Base-by-base conservation (phyloP, 1,140 invertebrate genomes). In the Pinna nobilis region DNA sequence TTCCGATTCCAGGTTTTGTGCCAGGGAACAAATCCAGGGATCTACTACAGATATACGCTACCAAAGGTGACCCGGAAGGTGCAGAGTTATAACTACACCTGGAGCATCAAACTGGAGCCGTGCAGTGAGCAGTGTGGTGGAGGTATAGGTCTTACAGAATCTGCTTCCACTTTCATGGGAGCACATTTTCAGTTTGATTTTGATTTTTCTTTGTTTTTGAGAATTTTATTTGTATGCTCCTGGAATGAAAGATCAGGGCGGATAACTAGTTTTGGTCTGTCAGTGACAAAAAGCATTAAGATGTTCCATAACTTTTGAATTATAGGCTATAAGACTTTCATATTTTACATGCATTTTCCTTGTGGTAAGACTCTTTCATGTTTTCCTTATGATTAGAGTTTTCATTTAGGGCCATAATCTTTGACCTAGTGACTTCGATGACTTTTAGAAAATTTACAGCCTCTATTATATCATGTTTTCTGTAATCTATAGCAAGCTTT, bases 111-210 rank as follows among this genome's bases (percentile, higher is more conserved):
- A 30, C 37, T 79, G 13, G 71, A 79, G 20, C 55, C 74, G 2
- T 83, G 81, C 69, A 76, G 71, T 49, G 41, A 81, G 53, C 50
- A 50, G 9, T 83, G 81, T 80, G 81, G 79, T 18, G 79, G 75
- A 65, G 81, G 81, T 79, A 77, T 20, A 53, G 9, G 30, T 4
- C 13, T n/a, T 1, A n/a, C n/a, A n/a, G n/a, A n/a, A n/a, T n/a
- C n/a, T n/a, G 18, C 15, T 9, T 15, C 5, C 18, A 13, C 44
- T 7, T 9, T 44, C 7, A 7, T 35, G 25, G 15, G 37, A 2
- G 11, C 30, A 61, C 4, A 5, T 35, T 61, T 44, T 18, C 28
- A 23, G 23, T 5, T 18, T 20, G 25, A 5, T 15, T 11, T 15
- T 61, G 18, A 3, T 33, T n/a, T n/a, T 61, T 13, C n/a, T n/a